Base-by-base conservation (phyloP, 2,113 vertebrate species). In the Arvicanthis niloticus region DNA sequence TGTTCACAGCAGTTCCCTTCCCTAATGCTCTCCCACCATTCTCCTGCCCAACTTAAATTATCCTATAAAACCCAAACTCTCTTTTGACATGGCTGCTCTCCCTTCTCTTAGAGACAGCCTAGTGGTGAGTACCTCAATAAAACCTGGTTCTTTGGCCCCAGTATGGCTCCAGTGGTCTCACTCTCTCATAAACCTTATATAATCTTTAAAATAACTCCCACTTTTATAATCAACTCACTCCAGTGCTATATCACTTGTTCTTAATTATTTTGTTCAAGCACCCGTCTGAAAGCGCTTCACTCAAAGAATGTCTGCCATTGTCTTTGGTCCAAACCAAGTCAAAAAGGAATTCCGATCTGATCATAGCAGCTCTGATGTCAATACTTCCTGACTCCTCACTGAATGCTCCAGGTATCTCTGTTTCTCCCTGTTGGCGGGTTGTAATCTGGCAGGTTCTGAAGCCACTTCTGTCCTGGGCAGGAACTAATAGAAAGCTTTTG, bases 361-460 rank as follows among this genome's bases (percentile, higher is more conserved):
- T 12, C 72, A 53, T 16, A 85, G 17, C 12, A 48, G 34, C 75
- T 93, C 78, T 42, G 70, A 45, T 89, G 42, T 85, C 81, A 88
- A 60, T 76, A 37, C 2, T 5, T 26, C 24, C 70, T 56, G 87
- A 45, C 48, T 89, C 72, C 56, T 91, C 29, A 29, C 19, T 42
- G 75, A 68, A 58, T 45, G 37, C 10, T 58, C 24, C 53, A 88
- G 65, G 84, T 4, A n/a, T 42, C 42, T 56, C 45, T 17, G 34
- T 29, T 80, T 68, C 40, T 40, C 60, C 58, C 53, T 29, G 10
- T 40, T 15, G 81, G 48, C 56, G 48, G 87, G 34, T 31, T 89
- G 72, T 72, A 56, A 58, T 45, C 91, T 95, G 86, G 73, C 87
- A 84, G 31, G 13, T 72, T 77, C 62, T 73, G 88, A 87, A 53